phyloP scores from a whole-genome alignment of 2,113 vertebrate species.

The Myotis lucifugus region DNA sequence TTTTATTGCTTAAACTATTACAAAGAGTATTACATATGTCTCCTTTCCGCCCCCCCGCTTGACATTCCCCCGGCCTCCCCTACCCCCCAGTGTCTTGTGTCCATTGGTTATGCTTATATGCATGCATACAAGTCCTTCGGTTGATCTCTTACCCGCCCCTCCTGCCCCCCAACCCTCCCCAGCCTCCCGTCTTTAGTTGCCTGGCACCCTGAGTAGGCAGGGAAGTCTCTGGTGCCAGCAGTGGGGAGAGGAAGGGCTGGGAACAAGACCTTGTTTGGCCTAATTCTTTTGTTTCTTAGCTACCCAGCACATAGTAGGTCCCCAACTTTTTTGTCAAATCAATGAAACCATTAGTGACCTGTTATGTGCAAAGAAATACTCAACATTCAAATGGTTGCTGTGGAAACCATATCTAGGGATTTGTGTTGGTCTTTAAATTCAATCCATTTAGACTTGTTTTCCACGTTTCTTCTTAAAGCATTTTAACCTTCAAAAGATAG shows the following conservation, averaged over 20 bases:
- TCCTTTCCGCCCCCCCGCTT: too few species aligned
- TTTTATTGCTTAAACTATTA: too few species aligned
- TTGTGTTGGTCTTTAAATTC: slow-evolving; percentile 64
- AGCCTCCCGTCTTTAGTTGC: background rate
- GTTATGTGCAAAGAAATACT: slow-evolving; percentile 16
- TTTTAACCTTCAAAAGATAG: slow-evolving; percentile 71
- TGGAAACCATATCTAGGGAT: slow-evolving; percentile 50
- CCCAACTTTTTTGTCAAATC: slow-evolving; percentile 30
- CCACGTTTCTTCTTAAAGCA: slow-evolving; percentile 65
- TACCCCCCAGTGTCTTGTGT: too few species aligned
- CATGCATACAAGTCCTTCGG: too few species aligned
- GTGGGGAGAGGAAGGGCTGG: background rate
- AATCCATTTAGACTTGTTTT: slow-evolving; percentile 69
- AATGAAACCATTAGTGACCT: slow-evolving; percentile 47
- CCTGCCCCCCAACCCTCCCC: too few species aligned
- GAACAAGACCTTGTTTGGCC: background rate
- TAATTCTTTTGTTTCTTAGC: background rate
- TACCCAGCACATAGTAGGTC: slow-evolving; percentile 9
- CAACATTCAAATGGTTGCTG: slow-evolving; percentile 52
- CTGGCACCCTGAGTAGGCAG: background rate
- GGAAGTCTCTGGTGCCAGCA: background rate
- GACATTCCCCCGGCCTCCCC: too few species aligned
- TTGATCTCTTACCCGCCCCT: too few species aligned
- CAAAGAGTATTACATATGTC: too few species aligned
- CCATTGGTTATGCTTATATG: too few species aligned